Base-by-base conservation (phyloP, 2,888 invertebrate genomes). In the Campoletis raptor region DNA sequence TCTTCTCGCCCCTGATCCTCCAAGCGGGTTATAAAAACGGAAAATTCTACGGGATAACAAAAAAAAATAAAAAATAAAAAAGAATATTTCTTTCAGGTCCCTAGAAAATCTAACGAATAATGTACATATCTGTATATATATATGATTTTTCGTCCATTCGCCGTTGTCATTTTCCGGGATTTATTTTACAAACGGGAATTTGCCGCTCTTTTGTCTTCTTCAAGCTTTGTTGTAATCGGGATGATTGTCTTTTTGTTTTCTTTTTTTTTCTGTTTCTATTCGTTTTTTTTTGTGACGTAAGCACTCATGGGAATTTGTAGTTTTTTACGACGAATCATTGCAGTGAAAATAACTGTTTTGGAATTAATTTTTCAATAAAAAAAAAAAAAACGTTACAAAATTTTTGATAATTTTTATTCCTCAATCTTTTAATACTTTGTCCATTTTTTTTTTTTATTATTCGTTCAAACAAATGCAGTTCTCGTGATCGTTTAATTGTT, bases 81-180 rank as follows among this genome's bases (percentile, higher is more conserved):
- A 73, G 57, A 64, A 74, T 40, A 66, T 15, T 66, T 72, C 21
- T 42, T 64, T 40, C 42, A 64, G n/a, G 45, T 66, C 0, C 30
- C 64, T 45, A 67, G 67, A 78, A 82, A 78, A 79, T 64, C 36
- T 52, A 57, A 79, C 57, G 72, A 83, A 40, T 67, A 9, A 67
- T 67, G 37, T 36, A 15, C 10, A 36, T 61, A 10, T 61, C 21
- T n/a, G 9, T 18, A 10, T 61, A 57, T 18, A n/a, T 15, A 40
- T 18, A 18, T 67, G 8, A 40, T 40, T 67, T n/a, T 40, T 67
- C 21, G 37, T 67, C 66, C 42, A 57, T 83, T 52, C 67, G 2
- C 18, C 42, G 15, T 81, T 72, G 57, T 66, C 15, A 18, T 48
- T 64, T 64, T 66, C 24, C 42, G 8, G 15, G 15, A 40, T 81